A percentile compares a stretch with the other conserved stretches of the same genome.
Conservation (phyloP, 2,888 invertebrate species). For the Eristalinus aeneus region DNA sequence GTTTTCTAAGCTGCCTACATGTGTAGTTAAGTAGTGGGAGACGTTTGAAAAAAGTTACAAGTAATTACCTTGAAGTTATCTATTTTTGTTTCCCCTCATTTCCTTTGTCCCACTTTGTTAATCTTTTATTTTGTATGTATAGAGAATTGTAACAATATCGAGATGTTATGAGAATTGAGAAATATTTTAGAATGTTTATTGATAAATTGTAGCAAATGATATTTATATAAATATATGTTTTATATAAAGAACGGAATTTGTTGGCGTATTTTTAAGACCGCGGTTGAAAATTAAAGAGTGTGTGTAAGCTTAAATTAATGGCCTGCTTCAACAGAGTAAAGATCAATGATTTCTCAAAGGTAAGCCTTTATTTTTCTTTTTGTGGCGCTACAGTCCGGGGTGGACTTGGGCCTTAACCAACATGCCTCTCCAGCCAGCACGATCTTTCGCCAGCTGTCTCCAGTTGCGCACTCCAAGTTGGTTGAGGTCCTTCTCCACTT, state of each 20-base stretch:
- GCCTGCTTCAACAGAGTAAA: too few relatives aligned
- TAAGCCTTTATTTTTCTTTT: too few relatives aligned
- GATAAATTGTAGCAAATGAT: conserved; percentile 53
- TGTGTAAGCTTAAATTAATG: too few relatives aligned
- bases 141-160: conserved; percentile 59
- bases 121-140: conserved; percentile 46
- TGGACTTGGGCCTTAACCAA: too few relatives aligned
- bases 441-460: too few relatives aligned
- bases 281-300: too few relatives aligned
- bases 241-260: conserved; percentile 38
- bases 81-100: conserved; percentile 22
- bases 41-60: conserved; percentile 36
- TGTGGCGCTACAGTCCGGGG: too few relatives aligned
- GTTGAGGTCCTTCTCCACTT: too few relatives aligned
- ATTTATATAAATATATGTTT: conserved; percentile 58
- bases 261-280: neutral
- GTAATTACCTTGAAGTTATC: conserved; percentile 45
- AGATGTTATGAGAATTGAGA: conserved; percentile 54
- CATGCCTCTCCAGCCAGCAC: too few relatives aligned
- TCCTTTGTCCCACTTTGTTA: conserved; percentile 26
- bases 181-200: conserved; percentile 52
- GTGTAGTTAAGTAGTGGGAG: conserved; percentile 45
- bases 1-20: conserved; percentile 52
- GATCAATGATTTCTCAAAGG: too few relatives aligned
- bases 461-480: too few relatives aligned